Base-by-base conservation (phyloP, 2,888 invertebrate genomes). In the Scelioninae gen. 1 region DNA sequence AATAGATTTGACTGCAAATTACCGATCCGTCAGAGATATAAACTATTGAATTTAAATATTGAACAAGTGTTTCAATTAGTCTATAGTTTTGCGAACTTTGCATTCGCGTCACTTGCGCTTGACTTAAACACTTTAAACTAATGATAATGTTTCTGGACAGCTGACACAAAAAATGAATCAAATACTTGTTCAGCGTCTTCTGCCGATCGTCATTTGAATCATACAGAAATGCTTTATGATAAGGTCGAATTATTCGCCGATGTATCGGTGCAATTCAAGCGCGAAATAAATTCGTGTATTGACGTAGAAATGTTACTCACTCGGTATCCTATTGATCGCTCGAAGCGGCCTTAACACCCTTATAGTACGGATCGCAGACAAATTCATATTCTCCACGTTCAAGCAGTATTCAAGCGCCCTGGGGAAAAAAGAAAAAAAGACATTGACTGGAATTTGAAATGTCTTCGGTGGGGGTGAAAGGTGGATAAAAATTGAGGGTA, bases 321-420 rank as follows among this genome's bases (percentile, higher is more conserved):
- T 99, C 92, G 99, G 99, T 95, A 99, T 99, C 93, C 99, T 96
- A 94, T 99, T 99, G 93, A 99, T 99, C 85, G 99, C 99, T 88
- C 99, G 94, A 86, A 99, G 94, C 58, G 99, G 99, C 91, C 99
- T 94, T 84, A 99, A 94, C 84, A 99, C 99, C 91, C 99, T 95
- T 91, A 99, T 98, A 84, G 99, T 99, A 90, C 99, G 95, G 92
- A 99, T 99, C 76, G 99, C 98, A 83, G 99, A 98, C 92, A 99
- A 94, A 93, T 99, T 99, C 93, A 99, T 96, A 93, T 98, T 99
- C 93, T 99, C 98, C 92, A 98, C 97, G 92, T 98, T 97, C 91
- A 99, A 93, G 91, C 97, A 96, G 92, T 98, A 98, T 93, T 98
- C 98, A 87, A 97, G 92, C 71, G 96, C 95, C 72, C 96, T 96